Evolutionary conservation across 2,888 invertebrate genomes (phyloP).

Genomic region (Digitonthophagus gazella): DNA sequence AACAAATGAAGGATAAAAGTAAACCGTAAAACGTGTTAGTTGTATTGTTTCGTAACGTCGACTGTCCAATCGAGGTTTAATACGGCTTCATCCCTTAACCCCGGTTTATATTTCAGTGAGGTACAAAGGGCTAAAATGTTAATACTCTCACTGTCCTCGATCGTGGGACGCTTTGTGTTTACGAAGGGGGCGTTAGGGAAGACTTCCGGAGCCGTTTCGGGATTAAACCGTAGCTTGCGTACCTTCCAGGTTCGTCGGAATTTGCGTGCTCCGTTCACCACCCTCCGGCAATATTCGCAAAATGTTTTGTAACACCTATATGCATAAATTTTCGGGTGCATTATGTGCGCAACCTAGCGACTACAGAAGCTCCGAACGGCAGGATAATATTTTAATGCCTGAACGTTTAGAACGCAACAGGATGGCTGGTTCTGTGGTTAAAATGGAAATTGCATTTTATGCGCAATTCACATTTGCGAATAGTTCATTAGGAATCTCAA

Average conservation of each 20-base stretch:
- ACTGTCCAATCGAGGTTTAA: slow-evolving; percentile 42
- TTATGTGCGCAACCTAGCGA: not conserved
- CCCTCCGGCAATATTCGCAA: not conserved
- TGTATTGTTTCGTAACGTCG: not conserved
- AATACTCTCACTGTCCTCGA: slow-evolving; percentile 38
- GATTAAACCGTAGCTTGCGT: slow-evolving; percentile 20
- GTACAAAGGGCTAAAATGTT: slow-evolving; percentile 44
- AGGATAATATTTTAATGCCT: not conserved
- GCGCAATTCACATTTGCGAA: not conserved
- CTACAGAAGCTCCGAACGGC: not conserved
- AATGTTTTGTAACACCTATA: not conserved
- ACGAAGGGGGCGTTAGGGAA: slow-evolving; percentile 37
- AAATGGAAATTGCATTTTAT: not conserved
- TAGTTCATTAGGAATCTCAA: not conserved
- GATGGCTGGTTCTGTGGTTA: not conserved
- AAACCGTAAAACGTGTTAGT: not conserved
- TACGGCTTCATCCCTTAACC: slow-evolving; percentile 42
- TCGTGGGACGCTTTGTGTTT: slow-evolving; percentile 22
- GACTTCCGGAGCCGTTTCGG: slow-evolving; percentile 15
- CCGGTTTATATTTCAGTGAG: slow-evolving; percentile 42
- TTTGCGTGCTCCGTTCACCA: not conserved
- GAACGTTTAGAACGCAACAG: not conserved
- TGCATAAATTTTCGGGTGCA: not conserved
- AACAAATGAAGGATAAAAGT: too few relatives aligned
- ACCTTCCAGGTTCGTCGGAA: slow-evolving; percentile 11